Evolutionary conservation across 2,888 invertebrate genomes (phyloP).

Genomic region (Alviniconcha strummeri): DNA sequence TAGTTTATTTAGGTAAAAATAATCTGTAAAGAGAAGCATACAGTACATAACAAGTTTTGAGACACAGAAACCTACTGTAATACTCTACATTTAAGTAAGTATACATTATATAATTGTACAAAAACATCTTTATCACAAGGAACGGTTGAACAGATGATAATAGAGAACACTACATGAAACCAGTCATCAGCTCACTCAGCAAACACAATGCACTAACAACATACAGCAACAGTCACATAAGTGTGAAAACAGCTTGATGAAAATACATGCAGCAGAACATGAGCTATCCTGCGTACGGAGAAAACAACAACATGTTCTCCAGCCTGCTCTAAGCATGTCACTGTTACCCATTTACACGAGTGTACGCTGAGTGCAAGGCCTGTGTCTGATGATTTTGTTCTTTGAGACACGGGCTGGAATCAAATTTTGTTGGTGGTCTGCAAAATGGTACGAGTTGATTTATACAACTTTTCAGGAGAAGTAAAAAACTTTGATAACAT

Average conservation of each 20-base stretch:
- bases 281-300: background rate
- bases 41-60: background rate
- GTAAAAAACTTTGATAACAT: too few species aligned
- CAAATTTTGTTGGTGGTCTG: too few species aligned
- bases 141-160: background rate
- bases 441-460: too few species aligned
- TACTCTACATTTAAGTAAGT: background rate
- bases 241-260: background rate
- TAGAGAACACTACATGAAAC: background rate
- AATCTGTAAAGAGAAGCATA: background rate
- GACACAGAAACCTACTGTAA: background rate
- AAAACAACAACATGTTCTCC: background rate
- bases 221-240: background rate
- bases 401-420: too few species aligned
- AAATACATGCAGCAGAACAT: background rate
- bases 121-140: conserved; percentile 10
- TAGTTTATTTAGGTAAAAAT: conserved; percentile 12
- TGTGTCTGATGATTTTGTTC: too few species aligned
- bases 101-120: background rate
- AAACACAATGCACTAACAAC: background rate
- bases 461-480: too few species aligned
- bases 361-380: too few species aligned
- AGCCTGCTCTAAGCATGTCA: background rate
- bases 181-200: background rate
- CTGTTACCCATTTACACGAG: background rate